Evolutionary conservation across 2,888 invertebrate genomes (phyloP), one percentile per base, ranked within the genome.

Genomic region (Microplitis manilae): DNA sequence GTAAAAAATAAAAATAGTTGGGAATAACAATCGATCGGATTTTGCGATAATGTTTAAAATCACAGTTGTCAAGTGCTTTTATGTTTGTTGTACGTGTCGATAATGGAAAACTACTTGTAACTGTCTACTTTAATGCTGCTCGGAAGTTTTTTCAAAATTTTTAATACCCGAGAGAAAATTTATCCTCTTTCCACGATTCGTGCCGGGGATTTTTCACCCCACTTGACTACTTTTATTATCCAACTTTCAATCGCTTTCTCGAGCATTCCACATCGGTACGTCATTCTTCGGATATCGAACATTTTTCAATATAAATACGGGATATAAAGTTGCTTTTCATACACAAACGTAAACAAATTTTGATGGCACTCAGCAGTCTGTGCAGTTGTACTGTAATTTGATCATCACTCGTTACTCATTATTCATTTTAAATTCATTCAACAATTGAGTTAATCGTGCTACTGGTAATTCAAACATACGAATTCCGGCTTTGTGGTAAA

Each of bases 1-100:
- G 13, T 38, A 59, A 61, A 38, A 38, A 61, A 38, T 8, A 61
- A 59, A 59, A 13, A 71, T 13, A 61, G 61, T 60, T 30, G 59
- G 17, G 30, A 38, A 61, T 70, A 64, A 75, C 71, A 77, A 79
- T 76, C 80, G 79, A 81, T 80, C 65, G 77, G 75, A 77, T 79
- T 72, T 78, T 68, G 78, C 80, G 81, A 81, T 81, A 81, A 81
- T 77, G 75, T 71, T 69, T 15, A 59, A 70, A 71, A 77, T 77
- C 77, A 70, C 41, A 67, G 76, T 67, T 13, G 17, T 50, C 50
- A 50, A 50, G 50, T 50, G 50, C 50, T 50, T 50, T 50, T 50
- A 13, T 50, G 50, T 50, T 50, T 50, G 13, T 50, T 50, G 50
- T 50, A 50, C 50, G 50, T 50, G 50, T 50, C 50, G 9, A 50